Evolutionary conservation across 2,113 vertebrate genomes (phyloP).

Genomic region (Paracanthobrama guichenoti): DNA sequence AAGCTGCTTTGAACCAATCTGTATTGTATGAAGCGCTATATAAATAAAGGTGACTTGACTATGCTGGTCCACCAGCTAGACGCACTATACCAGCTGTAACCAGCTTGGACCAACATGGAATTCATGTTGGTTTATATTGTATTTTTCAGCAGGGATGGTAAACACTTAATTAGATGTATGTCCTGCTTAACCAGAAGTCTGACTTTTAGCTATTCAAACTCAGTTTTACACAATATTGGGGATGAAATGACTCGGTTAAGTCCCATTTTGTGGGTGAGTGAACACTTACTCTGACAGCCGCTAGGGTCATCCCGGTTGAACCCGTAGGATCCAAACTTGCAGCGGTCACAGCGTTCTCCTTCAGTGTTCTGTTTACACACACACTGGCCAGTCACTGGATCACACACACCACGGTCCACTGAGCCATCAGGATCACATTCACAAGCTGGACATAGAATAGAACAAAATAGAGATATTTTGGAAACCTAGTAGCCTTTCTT

Average conservation of each 20-base stretch:
- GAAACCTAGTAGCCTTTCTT: background rate
- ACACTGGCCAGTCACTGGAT: conserved; percentile 75
- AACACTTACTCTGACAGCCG: conserved; percentile 80
- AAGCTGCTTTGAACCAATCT: too few species aligned
- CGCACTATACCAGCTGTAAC: too few species aligned
- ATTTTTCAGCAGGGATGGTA: too few species aligned
- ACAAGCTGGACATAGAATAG: conserved; percentile 72
- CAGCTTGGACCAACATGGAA: too few species aligned
- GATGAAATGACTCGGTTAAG: background rate
- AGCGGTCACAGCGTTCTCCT: conserved; percentile 80
- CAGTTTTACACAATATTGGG: background rate
- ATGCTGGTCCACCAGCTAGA: too few species aligned
- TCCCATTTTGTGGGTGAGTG: background rate
- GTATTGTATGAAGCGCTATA: too few species aligned
- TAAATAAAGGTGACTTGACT: too few species aligned
- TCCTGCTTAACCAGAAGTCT: too few species aligned
- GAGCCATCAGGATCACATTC: conserved; percentile 77
- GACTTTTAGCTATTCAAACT: background rate
- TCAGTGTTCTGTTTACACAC: conserved; percentile 82
- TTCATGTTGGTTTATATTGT: too few species aligned
- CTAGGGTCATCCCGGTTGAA: conserved; percentile 69
- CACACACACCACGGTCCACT: conserved; percentile 69
- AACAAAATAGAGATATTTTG: background rate
- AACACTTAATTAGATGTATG: too few species aligned
- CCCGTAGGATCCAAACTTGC: conserved; percentile 76